Conservation (phyloP, 92 coral and sea anemone genomes). For the Porites lobata region DNA sequence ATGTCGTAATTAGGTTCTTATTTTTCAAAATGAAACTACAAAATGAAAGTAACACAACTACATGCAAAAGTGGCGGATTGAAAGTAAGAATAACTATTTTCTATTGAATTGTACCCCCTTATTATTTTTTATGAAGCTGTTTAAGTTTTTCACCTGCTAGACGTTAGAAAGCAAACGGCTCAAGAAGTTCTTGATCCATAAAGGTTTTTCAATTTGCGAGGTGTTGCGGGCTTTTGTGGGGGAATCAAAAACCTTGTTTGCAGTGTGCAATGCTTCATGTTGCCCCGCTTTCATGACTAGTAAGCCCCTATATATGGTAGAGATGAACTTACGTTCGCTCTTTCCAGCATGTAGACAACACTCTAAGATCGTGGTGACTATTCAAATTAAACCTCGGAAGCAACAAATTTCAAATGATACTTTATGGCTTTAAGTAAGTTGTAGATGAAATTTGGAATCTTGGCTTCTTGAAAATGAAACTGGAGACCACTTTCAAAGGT, state of each 20-base stretch:
- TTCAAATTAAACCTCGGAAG: too few relatives aligned
- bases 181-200: not conserved
- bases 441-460: too few relatives aligned
- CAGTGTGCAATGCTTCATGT: too few relatives aligned
- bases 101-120: not conserved
- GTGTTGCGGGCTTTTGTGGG: not conserved
- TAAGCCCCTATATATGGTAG: too few relatives aligned
- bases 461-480: too few relatives aligned
- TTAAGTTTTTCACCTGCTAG: not conserved
- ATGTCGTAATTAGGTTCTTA: constrained; percentile 13
- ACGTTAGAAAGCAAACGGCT: not conserved
- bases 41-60: constrained; percentile 3
- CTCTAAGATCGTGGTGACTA: too few relatives aligned
- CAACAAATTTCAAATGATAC: too few relatives aligned
- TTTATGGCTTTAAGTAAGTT: too few relatives aligned
- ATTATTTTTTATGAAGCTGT: not conserved
- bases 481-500: too few relatives aligned
- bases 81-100: not conserved
- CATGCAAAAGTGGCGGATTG: not conserved
- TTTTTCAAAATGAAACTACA: constrained; percentile 5
- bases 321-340: too few relatives aligned
- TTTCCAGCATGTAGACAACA: too few relatives aligned
- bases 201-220: not conserved
- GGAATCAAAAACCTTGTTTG: not conserved
- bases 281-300: too few relatives aligned